Base-by-base conservation (phyloP, 1,140 invertebrate species). In the Marisa cornuarietis region DNA sequence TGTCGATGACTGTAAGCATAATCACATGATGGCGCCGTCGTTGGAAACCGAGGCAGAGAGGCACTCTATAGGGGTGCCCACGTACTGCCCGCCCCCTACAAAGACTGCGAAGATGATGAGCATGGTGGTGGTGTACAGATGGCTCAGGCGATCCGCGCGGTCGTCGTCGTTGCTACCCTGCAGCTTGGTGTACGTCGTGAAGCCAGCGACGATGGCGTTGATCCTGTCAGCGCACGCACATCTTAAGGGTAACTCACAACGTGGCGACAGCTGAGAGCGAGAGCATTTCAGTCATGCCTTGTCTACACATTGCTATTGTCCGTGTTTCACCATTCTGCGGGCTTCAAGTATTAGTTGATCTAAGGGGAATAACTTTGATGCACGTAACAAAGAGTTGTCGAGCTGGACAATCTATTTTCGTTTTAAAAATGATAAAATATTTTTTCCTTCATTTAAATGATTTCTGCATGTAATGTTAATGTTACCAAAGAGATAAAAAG, bases 11-110 rank as follows among this genome's bases (percentile, higher is more conserved):
- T 18, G 9, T 0, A 58, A 24, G 14, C 8, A 26, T 14, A 42
- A 10, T 26, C n/a, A 79, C 68, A 24, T 62, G 10, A 79, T 31
- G 58, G 71, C 68, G 16, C 66, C 54, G 54, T 71, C 77, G 49
- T 68, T 68, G n/a, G 66, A 26, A 22, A 42, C n/a, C 1, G 31
- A 2, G 88, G 89, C 62, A 8, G 81, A 83, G 83, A 83, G 87
- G 77, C 88, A 90, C 58, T 83, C 80, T 63, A 90, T 90, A 8
- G 88, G 88, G 74, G 89, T 87, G 71, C 96, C 96, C 7, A 98
- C 96, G 92, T 98, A 98, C 91, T 98, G 86, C 18, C 81, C 81
- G 4, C 83, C 83, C 16, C 81, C 80, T 20, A 87, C 85, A 24
- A 86, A 82, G 16, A 87, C 83, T 49, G 82, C 71, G 65, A 87